Evolutionary conservation across 2,113 vertebrate species (phyloP).

Genomic region (Piprites chloris): DNA sequence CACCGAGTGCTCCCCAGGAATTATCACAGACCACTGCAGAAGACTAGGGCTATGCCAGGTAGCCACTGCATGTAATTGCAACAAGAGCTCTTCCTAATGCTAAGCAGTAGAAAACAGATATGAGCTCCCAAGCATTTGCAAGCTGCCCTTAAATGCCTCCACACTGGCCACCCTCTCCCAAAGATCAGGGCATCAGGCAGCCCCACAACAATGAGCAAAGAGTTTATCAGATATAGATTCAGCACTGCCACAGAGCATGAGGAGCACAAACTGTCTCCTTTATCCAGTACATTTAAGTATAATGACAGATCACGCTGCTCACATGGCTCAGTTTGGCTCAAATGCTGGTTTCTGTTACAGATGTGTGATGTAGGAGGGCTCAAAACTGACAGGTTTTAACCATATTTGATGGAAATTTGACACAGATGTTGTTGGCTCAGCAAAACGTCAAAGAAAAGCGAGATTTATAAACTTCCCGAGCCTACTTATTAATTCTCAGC

Average conservation of each 20-base stretch:
- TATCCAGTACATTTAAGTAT: neutral
- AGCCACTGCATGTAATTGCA: fast-evolving
- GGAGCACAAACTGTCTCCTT: neutral
- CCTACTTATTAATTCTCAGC: neutral
- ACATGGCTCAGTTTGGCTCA: neutral
- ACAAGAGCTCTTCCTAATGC: neutral
- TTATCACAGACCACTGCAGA: neutral
- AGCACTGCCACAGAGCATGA: neutral
- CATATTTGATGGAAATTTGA: neutral
- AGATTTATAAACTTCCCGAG: neutral
- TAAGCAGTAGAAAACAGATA: fast-evolving
- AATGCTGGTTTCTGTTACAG: neutral
- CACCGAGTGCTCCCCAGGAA: neutral
- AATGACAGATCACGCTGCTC: neutral
- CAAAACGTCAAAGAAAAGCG: neutral
- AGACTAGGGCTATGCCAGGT: neutral
- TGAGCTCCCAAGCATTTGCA: fast-evolving
- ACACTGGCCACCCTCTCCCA: fast-evolving
- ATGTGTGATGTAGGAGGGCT: neutral
- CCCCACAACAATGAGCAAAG: fast-evolving
- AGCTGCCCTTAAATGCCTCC: neutral
- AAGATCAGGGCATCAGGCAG: neutral
- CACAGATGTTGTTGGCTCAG: neutral
- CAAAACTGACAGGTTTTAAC: neutral
- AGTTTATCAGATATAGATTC: neutral